phyloP scores from a whole-genome alignment of 2,113 vertebrate species.

The Cercopithecus mona region DNA sequence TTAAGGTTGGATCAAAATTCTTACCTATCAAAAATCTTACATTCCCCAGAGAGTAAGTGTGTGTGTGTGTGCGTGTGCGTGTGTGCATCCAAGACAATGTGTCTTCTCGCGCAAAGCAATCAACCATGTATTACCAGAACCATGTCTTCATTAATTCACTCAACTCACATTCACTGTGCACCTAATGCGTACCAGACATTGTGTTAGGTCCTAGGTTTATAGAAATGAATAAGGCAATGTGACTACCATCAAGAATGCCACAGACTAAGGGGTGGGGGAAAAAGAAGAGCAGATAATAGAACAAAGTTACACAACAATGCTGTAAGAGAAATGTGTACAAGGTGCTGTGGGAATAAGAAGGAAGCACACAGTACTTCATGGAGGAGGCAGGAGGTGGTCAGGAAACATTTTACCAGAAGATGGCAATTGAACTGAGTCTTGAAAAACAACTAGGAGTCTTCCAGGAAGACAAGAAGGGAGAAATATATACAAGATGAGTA shows the following conservation, averaged over 20 bases:
- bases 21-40: background rate
- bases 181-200: background rate
- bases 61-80: background rate
- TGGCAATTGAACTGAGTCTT: background rate
- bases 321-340: background rate
- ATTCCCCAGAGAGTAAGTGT: background rate
- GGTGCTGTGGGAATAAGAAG: background rate
- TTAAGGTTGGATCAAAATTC: background rate
- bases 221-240: background rate
- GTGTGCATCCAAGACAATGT: background rate
- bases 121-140: background rate
- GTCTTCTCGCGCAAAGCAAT: background rate
- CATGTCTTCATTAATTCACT: background rate
- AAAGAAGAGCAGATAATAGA: background rate
- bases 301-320: background rate
- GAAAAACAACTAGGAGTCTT: background rate
- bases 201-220: background rate
- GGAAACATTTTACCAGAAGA: slow-evolving; percentile 6
- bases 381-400: background rate
- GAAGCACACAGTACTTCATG: background rate
- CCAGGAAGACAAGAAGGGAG: background rate
- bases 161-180: background rate
- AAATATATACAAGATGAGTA: background rate
- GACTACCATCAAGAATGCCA: background rate
- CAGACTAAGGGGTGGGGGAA: background rate